Evolutionary conservation across 2,888 invertebrate species (phyloP).

Genomic region (Apotomis turbidana): DNA sequence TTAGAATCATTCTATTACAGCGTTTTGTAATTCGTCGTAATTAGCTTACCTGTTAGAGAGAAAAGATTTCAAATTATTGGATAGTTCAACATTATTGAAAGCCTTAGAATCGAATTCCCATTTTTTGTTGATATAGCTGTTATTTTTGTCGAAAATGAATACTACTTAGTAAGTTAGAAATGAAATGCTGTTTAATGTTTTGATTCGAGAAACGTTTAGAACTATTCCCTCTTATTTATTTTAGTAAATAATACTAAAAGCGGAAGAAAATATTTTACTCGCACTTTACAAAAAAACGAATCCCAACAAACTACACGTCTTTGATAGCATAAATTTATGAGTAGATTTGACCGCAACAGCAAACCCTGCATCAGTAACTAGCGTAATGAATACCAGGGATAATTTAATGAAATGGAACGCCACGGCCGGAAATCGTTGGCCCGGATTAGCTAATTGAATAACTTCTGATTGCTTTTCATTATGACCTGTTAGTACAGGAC

Average conservation of each 20-base stretch:
- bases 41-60: not conserved
- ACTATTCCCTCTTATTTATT: too few relatives aligned
- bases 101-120: too few relatives aligned
- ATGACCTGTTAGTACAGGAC: not conserved
- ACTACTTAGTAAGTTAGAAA: too few relatives aligned
- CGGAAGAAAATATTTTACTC: too few relatives aligned
- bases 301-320: not conserved
- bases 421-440: slow-evolving; percentile 8
- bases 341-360: not conserved
- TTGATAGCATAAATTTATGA: slow-evolving; percentile 1
- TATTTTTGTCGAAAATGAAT: too few relatives aligned
- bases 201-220: too few relatives aligned
- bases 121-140: too few relatives aligned
- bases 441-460: slow-evolving; percentile 36
- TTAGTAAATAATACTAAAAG: too few relatives aligned
- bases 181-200: too few relatives aligned
- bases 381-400: slow-evolving; percentile 28
- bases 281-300: not conserved
- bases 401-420: slow-evolving; percentile 30
- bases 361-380: slow-evolving; percentile 15
- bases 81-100: too few relatives aligned
- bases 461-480: slow-evolving; percentile 32
- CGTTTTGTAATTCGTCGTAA: not conserved
- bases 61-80: too few relatives aligned
- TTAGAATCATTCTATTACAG: slow-evolving; percentile 9